Conservation (phyloP, 2,797 vertebrate genomes). For the Acropternis orthonyx region DNA sequence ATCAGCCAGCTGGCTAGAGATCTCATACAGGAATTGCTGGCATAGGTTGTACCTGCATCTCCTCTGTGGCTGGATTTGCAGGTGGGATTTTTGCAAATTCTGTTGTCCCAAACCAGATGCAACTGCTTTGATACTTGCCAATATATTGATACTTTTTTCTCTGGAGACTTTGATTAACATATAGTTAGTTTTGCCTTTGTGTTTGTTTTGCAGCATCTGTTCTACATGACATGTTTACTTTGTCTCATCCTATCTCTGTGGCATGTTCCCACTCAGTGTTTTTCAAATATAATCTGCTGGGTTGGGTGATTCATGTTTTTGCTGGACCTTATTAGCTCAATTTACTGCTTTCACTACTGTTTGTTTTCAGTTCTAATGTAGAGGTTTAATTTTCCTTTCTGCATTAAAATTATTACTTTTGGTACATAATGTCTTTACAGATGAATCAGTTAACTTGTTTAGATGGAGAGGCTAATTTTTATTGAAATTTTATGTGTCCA, state of each 20-base stretch:
- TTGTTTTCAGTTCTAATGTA: conserved; percentile 14
- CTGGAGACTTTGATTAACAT: conserved; percentile 58
- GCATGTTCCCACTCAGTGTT: conserved; percentile 49
- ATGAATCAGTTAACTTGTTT: conserved; percentile 1
- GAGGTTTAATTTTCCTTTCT: conserved; percentile 18
- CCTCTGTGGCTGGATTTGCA: neutral
- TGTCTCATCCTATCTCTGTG: conserved; percentile 19
- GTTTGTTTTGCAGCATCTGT: conserved; percentile 52
- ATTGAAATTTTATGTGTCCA: neutral
- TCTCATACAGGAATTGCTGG: neutral
- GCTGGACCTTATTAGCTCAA: neutral
- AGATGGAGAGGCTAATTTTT: neutral
- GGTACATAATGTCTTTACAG: neutral
- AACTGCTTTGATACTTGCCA: conserved; percentile 1
- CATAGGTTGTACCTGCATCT: neutral
- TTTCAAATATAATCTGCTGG: conserved; percentile 55
- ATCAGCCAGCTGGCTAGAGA: neutral
- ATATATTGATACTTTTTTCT: conserved; percentile 54
- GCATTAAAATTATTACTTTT: conserved; percentile 19
- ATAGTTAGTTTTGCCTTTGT: conserved; percentile 51
- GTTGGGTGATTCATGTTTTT: conserved; percentile 27
- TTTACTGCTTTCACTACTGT: neutral
- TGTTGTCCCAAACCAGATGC: neutral
- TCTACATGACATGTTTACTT: conserved; percentile 56
- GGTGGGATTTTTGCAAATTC: neutral